Evolutionary conservation across 2,113 vertebrate genomes (phyloP), one percentile per base, ranked within the genome.

Genomic region (Arizona elegans): DNA sequence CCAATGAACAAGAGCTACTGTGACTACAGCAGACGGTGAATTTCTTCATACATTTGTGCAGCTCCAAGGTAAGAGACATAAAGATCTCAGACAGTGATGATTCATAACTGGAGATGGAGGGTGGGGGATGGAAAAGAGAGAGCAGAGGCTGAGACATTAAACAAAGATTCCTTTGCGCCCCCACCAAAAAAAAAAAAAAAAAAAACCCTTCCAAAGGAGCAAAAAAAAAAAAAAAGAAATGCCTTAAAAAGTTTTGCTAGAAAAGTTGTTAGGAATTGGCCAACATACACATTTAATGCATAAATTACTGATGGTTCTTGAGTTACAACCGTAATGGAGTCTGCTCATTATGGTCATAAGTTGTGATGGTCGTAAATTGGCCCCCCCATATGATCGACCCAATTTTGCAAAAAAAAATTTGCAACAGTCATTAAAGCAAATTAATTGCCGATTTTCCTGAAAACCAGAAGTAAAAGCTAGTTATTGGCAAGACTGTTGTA

Each of bases 11-110:
- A 88, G 23, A 56, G 43, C 62, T 0, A 0, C 26, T 59, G 47
- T 0, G 0, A 75, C 33, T 87, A 1, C 1, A 15, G 0, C 9
- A 0, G 0, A 12, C 17, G 2, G 1, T 0, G 0, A 0, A 0
- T 53, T 92, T 93, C 75, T 58, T 93, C 55, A 55, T 6, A 5
- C 17, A 21, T 52, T 53, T 21, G 9, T 59, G 91, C 92, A 1
- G 0, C 52, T 94, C 59, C 47, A 52, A 50, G n/a, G 23, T 50
- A 13, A 13, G 53, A 29, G 70, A 58, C 55, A 7, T 7, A 23
- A 13, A 55, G 17, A 13, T 33, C 43, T 33, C 21, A 38, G 65
- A 47, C 53, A 56, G 12, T 2, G 15, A 52, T 38, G 21, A 86
- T 19, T 52, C 11, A 47, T 29, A 10, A 13, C 0, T 19, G 50